Conservation (phyloP, 64 coral and sea anemone genomes). For the Montipora foliosa region DNA sequence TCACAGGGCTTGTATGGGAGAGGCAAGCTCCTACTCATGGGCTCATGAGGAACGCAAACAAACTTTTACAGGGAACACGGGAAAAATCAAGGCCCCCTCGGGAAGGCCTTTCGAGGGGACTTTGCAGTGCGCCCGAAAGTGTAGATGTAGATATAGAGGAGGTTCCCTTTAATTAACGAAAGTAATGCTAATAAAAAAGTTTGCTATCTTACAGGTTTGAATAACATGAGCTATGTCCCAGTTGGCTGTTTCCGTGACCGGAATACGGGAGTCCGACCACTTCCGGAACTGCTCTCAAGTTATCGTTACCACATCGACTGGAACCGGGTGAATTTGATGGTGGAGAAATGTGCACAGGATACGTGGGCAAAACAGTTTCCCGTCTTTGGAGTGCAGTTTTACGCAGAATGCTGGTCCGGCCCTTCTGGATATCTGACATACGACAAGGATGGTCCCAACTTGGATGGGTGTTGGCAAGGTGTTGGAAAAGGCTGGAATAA, state of each 20-base stretch:
- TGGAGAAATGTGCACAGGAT: slow-evolving; percentile 51
- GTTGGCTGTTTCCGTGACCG: slow-evolving; percentile 67
- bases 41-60: no score
- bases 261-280: not conserved
- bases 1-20: no score
- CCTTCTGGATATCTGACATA: slow-evolving; percentile 31
- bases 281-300: slow-evolving; percentile 37
- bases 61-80: no score
- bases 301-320: slow-evolving; percentile 51
- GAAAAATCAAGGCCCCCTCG: no score
- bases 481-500: slow-evolving; percentile 42
- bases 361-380: slow-evolving; percentile 18
- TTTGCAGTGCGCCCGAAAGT: no score
- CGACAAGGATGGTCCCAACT: slow-evolving; percentile 46
- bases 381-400: slow-evolving; percentile 77
- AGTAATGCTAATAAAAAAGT: not conserved
- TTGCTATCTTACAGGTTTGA: not conserved
- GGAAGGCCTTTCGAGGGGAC: no score
- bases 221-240: slow-evolving; percentile 6
- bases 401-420: slow-evolving; percentile 72
- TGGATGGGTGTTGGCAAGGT: slow-evolving; percentile 52
- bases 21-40: no score
- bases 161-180: not conserved
- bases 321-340: slow-evolving; percentile 27
- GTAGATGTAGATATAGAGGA: no score